These are phyloP conservation scores for Calcarius ornatus DNA, from an alignment of 2,113 vertebrate genomes.

Conservation along the genomic window DNA sequence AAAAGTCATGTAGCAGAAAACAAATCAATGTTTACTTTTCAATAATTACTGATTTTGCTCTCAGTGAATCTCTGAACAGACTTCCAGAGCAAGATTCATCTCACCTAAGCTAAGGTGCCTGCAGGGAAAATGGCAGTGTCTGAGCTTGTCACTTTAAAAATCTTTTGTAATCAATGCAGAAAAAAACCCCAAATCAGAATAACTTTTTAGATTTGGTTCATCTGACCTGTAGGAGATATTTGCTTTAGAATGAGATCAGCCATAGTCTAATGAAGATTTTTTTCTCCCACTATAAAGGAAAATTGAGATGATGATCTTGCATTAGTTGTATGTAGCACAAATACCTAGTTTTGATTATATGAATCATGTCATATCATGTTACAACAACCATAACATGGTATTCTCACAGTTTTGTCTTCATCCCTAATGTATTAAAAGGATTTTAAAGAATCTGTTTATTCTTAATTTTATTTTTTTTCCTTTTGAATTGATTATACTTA, in stretches of 20 bases:
- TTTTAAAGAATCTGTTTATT: not conserved
- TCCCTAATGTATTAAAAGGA: not conserved
- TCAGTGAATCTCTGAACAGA: not conserved
- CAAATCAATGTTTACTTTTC: not conserved
- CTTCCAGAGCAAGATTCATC: not conserved
- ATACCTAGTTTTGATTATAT: not conserved
- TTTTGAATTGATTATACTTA: not conserved
- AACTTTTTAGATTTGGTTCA: not conserved
- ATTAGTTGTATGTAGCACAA: not conserved
- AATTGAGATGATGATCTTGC: not conserved
- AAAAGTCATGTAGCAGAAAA: not conserved
- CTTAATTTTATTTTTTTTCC: not conserved
- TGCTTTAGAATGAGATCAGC: not conserved
- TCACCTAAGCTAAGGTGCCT: not conserved
- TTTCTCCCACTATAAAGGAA: not conserved
- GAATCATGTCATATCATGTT: not conserved
- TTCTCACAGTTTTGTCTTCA: not conserved
- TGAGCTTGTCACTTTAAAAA: not conserved
- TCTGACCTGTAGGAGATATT: not conserved
- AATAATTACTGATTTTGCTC: not conserved
- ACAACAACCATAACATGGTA: not conserved
- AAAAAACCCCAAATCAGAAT: accelerated
- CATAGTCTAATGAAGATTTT: not conserved
- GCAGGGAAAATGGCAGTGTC: not conserved
- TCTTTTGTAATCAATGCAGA: not conserved